These are phyloP conservation scores for Perca schrenkii DNA, from an alignment of 2,113 vertebrate species.

Conservation along the genomic window DNA sequence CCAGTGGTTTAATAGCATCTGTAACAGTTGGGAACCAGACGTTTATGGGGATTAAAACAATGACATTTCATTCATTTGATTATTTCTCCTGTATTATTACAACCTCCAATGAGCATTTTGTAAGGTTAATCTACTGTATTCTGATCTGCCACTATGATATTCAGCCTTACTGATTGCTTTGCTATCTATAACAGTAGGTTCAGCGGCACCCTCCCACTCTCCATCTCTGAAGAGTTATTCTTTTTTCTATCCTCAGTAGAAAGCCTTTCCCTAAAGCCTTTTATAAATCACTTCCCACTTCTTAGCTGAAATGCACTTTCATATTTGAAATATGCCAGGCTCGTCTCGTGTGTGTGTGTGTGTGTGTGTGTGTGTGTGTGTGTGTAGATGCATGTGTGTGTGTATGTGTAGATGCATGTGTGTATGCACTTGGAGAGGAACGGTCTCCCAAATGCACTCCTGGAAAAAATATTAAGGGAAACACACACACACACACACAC, in stretches of 20 bases:
- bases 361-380: slow-evolving; percentile 16
- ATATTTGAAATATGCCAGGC: slow-evolving; percentile 67
- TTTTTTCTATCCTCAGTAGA: slow-evolving; percentile 64
- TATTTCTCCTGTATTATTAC: slow-evolving; percentile 32
- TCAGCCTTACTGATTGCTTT: slow-evolving; percentile 33
- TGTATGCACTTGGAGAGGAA: slow-evolving; percentile 24
- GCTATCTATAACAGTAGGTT: slow-evolving; percentile 66
- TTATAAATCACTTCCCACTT: slow-evolving; percentile 79
- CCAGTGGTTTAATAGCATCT: slow-evolving; percentile 6
- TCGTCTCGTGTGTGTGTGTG: neutral
- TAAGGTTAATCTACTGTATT: slow-evolving; percentile 23
- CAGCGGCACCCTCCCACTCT: slow-evolving; percentile 57
- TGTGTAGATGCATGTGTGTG: too few relatives aligned
- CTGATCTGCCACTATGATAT: slow-evolving; percentile 40
- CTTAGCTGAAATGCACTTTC: slow-evolving; percentile 75
- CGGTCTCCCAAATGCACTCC: slow-evolving; percentile 54
- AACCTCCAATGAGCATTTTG: slow-evolving; percentile 38
- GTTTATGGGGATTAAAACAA: slow-evolving; percentile 22
- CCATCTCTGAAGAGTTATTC: slow-evolving; percentile 62
- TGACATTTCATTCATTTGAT: slow-evolving; percentile 21
- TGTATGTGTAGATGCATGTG: too few relatives aligned
- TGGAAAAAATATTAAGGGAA: slow-evolving; percentile 51
- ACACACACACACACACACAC: neutral
- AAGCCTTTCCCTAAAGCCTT: slow-evolving; percentile 68
- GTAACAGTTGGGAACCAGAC: slow-evolving; percentile 30